Percentiles rank a stretch among this genome's conserved stretches.
Evolutionary conservation across 2,888 invertebrate genomes (phyloP).

Genomic region (Drosophila neonasuta): DNA sequence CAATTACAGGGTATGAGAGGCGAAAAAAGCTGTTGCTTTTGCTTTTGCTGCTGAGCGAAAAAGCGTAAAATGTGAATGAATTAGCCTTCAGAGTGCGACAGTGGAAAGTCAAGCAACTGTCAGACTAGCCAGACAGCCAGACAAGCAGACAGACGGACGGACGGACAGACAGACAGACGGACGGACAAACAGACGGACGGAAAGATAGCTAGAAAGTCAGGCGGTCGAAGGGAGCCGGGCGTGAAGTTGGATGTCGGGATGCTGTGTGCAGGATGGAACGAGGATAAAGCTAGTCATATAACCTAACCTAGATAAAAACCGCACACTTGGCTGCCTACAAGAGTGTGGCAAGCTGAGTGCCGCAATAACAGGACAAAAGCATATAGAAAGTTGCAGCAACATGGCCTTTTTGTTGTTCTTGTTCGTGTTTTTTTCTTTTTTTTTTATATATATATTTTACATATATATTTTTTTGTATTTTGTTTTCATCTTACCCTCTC

Average conservation of each 20-base stretch:
- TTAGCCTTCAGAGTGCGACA: conserved; percentile 59
- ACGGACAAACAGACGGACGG: conserved; percentile 14
- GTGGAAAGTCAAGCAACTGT: conserved; percentile 53
- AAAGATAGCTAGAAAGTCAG: conserved; percentile 6
- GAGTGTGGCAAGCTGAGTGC: conserved; percentile 27
- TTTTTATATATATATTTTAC: conserved; percentile 9
- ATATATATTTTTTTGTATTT: conserved; percentile 5
- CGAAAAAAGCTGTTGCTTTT: conserved; percentile 30
- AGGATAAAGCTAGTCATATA: conserved; percentile 39
- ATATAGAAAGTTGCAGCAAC: conserved; percentile 59
- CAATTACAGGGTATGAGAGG: conserved; percentile 27
- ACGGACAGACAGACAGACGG: background rate
- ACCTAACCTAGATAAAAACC: conserved; percentile 69
- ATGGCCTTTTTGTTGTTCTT: conserved; percentile 39
- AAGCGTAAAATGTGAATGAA: conserved; percentile 64
- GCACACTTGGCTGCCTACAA: conserved; percentile 67
- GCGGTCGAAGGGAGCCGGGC: conserved; percentile 1
- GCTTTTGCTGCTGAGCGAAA: conserved; percentile 37
- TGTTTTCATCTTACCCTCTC: background rate
- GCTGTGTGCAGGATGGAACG: conserved; percentile 3
- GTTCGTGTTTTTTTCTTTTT: background rate
- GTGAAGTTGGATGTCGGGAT: background rate
- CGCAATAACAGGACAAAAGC: conserved; percentile 60
- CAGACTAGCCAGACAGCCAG: conserved; percentile 37
- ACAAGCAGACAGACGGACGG: conserved; percentile 13